These are phyloP conservation scores for Limnephilus rhombicus DNA, from an alignment of 2,888 invertebrate species.

Conservation along the genomic window DNA sequence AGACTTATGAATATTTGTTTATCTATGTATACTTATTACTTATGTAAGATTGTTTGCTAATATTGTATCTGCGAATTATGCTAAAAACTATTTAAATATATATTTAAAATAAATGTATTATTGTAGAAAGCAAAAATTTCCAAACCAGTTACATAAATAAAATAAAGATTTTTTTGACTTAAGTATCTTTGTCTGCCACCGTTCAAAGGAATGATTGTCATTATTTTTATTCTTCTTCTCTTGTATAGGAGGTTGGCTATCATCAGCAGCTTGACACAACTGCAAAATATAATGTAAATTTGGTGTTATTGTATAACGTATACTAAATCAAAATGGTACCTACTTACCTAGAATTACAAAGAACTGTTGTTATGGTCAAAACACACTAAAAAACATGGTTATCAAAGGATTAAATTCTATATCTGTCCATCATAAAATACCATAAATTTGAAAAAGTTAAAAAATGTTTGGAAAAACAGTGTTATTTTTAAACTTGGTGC, in stretches of 20 bases:
- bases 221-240: neutral
- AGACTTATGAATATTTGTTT: slow-evolving; percentile 53
- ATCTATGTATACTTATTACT: slow-evolving; percentile 33
- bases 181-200: neutral
- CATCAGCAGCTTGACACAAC: neutral
- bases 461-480: neutral
- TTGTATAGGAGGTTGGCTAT: too few species aligned
- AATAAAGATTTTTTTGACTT: too few species aligned
- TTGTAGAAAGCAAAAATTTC: neutral
- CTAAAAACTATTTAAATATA: neutral
- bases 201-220: too few species aligned
- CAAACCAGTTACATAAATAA: neutral
- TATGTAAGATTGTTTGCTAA: slow-evolving; percentile 46
- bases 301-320: neutral
- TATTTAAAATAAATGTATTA: neutral
- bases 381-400: neutral
- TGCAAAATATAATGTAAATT: neutral
- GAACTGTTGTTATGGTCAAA: neutral
- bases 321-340: neutral
- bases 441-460: neutral
- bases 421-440: neutral
- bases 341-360: neutral
- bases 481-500: neutral
- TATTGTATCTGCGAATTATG: slow-evolving; percentile 25
- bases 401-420: neutral